Percentiles rank a stretch among this genome's conserved stretches.
Evolutionary conservation across 2,797 vertebrate genomes (phyloP).

Genomic region (Sebastes melanostomus): DNA sequence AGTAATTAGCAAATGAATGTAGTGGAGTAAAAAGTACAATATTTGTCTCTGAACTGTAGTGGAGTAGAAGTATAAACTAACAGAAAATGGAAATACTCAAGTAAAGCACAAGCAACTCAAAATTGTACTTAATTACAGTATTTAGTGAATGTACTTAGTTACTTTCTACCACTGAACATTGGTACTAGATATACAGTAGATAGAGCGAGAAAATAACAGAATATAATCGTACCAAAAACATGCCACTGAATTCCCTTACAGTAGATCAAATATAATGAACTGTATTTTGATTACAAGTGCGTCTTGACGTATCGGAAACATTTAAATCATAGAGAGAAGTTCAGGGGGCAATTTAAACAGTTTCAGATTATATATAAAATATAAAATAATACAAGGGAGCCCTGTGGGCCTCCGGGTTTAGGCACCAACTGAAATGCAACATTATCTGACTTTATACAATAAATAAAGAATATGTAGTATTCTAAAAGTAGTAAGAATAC

Average conservation of each 20-base stretch:
- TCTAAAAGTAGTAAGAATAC: not conserved
- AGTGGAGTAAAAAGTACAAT: too few relatives aligned
- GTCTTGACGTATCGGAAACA: not conserved
- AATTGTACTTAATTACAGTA: too few relatives aligned
- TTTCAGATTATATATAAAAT: not conserved
- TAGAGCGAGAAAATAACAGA: not conserved
- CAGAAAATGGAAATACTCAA: too few relatives aligned
- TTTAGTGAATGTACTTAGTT: too few relatives aligned
- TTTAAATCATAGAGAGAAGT: not conserved
- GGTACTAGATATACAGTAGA: not conserved
- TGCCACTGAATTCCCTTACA: not conserved
- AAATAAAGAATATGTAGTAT: not conserved
- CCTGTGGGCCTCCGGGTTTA: not conserved
- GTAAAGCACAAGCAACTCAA: too few relatives aligned
- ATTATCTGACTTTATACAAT: too few relatives aligned
- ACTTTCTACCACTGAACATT: too few relatives aligned
- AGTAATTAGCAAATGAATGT: too few relatives aligned
- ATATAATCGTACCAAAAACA: not conserved
- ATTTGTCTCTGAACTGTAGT: too few relatives aligned
- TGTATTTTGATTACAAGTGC: not conserved
- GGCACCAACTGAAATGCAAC: not conserved
- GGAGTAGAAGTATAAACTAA: too few relatives aligned
- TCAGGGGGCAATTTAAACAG: not conserved
- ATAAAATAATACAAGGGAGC: too few relatives aligned
- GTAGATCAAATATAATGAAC: not conserved